These are phyloP conservation scores for Trachelus troglodyta DNA, from an alignment of 2,888 invertebrate species.

Conservation along the genomic window DNA sequence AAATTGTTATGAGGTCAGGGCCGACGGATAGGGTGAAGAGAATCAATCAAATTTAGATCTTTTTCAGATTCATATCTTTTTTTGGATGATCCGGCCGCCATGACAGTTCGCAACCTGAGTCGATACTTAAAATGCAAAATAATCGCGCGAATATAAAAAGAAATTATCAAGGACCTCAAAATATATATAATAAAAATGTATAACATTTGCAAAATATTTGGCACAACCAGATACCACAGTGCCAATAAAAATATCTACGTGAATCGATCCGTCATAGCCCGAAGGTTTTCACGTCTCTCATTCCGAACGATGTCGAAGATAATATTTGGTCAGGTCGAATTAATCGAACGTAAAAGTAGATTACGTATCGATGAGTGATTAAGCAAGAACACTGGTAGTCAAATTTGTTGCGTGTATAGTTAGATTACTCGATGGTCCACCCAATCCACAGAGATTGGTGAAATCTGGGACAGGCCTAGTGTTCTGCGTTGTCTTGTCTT, in stretches of 20 bases:
- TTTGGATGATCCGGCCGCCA: not conserved
- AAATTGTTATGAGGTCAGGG: not conserved
- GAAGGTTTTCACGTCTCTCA: not conserved
- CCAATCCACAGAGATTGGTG: not conserved
- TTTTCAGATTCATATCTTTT: not conserved
- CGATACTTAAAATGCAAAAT: not conserved
- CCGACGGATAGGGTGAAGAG: not conserved
- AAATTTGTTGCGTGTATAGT: not conserved
- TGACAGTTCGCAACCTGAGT: not conserved
- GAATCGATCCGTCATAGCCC: not conserved
- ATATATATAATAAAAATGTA: no score
- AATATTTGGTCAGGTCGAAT: constrained; percentile 1
- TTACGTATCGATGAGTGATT: constrained; percentile 5
- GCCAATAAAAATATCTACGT: not conserved
- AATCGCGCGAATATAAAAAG: not conserved
- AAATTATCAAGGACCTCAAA: no score
- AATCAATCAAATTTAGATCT: not conserved
- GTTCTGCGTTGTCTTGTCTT: not conserved
- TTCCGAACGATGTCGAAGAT: not conserved
- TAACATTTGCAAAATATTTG: not conserved
- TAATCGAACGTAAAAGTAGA: constrained; percentile 3
- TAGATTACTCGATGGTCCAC: not conserved
- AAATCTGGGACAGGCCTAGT: constrained; percentile 1
- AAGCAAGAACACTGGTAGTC: constrained; percentile 8
- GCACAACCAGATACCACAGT: not conserved